Base-by-base conservation (phyloP, 1,140 invertebrate genomes). In the Sminthurinus signatus region DNA sequence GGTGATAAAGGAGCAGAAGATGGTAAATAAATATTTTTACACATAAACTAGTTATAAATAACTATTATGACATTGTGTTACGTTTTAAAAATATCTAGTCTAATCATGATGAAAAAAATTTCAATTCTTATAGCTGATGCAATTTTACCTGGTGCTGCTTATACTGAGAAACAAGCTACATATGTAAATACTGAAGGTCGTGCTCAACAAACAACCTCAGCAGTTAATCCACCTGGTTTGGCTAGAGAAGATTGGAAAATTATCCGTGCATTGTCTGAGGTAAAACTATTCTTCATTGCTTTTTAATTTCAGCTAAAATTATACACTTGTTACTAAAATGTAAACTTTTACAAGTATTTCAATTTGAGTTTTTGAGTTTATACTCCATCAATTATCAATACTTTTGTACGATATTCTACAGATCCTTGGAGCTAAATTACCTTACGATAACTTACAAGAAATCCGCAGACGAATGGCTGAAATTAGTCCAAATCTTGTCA, bases 181-280 rank as follows among this genome's bases (percentile, higher is more conserved):
- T 99, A 94, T 78, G 93, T 97, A 0, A 99, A 99, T 77, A 97
- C 91, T 0, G 96, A 99, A 82, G 96, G 96, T 12, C 81, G 96
- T 60, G 84, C 94, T n/a, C 96, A 99, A 79, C 87, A 94, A 80
- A 95, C 93, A 1, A 80, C 88, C 44, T 80, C 85, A 2, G 96
- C 95, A 17, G 86, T 98, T n/a, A 86, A 88, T 27, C 90, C 96
- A 44, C 96, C 96, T 17, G 95, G 95, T 64, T 81, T 89, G 78
- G 94, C 93, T 1, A 83, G 94, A 62, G 91, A 93, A 70, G 96
- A 99, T 80, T 99, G 96, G 96, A 98, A 99, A 81, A 96, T 99
- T 65, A 86, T 99, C 69, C 78, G 92, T 75, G 89, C 89, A 44
- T 75, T 92, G n/a, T 86, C 87, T 19, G 88, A 92, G 79, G 86